Evolutionary conservation across 2,888 invertebrate genomes (phyloP).

Genomic region (Fabriciana adippe): DNA sequence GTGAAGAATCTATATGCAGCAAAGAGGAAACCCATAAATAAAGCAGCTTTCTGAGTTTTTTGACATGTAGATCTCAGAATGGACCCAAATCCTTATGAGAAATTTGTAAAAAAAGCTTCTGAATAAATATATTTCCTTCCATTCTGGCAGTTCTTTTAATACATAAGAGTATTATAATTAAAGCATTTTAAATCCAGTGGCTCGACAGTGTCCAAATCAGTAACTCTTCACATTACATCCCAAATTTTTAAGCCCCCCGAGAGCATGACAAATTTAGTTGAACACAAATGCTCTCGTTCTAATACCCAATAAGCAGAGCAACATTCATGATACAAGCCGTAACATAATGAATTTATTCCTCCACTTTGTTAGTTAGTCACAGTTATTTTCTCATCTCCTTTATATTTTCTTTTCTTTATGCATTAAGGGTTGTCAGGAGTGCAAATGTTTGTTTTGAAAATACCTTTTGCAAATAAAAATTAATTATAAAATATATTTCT

Average conservation of each 20-base stretch:
- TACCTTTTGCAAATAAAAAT: conserved; percentile 41
- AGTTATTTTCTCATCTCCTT: conserved; percentile 45
- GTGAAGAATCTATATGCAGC: background rate
- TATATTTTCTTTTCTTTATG: conserved; percentile 2
- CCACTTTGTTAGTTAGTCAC: conserved; percentile 66
- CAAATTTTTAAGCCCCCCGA: conserved; percentile 64
- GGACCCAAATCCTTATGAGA: too few relatives aligned
- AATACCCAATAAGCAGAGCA: conserved; percentile 63
- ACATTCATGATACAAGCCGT: conserved; percentile 69
- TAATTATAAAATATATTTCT: conserved; percentile 55
- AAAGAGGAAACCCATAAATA: background rate
- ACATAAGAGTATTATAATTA: background rate
- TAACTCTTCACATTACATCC: conserved; percentile 80
- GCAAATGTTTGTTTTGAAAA: conserved; percentile 21
- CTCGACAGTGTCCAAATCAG: conserved; percentile 53
- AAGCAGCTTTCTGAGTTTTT: background rate
- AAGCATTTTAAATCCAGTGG: conserved; percentile 13
- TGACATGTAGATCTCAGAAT: too few relatives aligned
- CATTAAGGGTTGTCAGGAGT: conserved; percentile 18
- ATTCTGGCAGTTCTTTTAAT: conserved; percentile 1
- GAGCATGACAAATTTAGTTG: conserved; percentile 58
- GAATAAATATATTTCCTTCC: conserved; percentile 1
- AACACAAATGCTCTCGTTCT: conserved; percentile 61
- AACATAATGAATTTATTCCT: conserved; percentile 63
- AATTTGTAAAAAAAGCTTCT: background rate